Percentiles rank a stretch among this genome's conserved stretches.
Conservation (phyloP, 1,140 invertebrate genomes). For the Pectinophora gossypiella region DNA sequence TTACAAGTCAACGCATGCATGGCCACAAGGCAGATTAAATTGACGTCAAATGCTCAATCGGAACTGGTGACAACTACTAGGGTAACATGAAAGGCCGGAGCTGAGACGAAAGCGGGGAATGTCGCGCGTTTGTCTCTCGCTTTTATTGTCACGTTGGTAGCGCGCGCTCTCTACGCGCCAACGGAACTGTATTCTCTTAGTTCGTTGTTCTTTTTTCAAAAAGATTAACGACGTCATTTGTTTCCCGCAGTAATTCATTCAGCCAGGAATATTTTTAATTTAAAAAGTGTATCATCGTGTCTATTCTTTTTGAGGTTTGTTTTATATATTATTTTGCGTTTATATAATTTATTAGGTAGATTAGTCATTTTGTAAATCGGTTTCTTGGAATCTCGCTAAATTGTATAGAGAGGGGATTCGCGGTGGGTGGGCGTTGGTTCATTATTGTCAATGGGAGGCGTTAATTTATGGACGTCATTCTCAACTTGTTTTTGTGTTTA, state of each 20-base stretch:
- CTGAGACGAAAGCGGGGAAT: conserved; percentile 23
- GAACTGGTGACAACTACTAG: conserved; percentile 68
- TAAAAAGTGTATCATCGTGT: background rate
- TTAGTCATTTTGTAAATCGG: conserved; percentile 41
- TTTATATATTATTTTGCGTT: background rate
- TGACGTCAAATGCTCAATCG: conserved; percentile 63
- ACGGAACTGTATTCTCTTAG: background rate
- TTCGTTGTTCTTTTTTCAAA: background rate
- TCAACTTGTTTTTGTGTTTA: too few relatives aligned
- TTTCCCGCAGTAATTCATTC: background rate
- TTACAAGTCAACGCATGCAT: background rate
- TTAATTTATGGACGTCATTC: conserved; percentile 44
- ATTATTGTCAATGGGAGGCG: conserved; percentile 50
- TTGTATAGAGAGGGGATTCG: conserved; percentile 53
- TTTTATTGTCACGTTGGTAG: conserved; percentile 7
- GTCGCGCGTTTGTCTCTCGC: conserved; percentile 1
- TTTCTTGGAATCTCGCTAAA: conserved; percentile 52
- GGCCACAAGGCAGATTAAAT: conserved; percentile 11
- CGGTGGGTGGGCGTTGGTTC: conserved; percentile 47
- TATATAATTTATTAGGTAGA: conserved; percentile 3
- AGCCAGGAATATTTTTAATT: too few relatives aligned
- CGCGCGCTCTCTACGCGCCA: background rate
- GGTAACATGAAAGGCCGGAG: conserved; percentile 39
- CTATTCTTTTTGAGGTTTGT: background rate
- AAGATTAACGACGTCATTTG: background rate